phyloP scores from a whole-genome alignment of 23 tunicate genomes.

The Phallusia fumigata region DNA sequence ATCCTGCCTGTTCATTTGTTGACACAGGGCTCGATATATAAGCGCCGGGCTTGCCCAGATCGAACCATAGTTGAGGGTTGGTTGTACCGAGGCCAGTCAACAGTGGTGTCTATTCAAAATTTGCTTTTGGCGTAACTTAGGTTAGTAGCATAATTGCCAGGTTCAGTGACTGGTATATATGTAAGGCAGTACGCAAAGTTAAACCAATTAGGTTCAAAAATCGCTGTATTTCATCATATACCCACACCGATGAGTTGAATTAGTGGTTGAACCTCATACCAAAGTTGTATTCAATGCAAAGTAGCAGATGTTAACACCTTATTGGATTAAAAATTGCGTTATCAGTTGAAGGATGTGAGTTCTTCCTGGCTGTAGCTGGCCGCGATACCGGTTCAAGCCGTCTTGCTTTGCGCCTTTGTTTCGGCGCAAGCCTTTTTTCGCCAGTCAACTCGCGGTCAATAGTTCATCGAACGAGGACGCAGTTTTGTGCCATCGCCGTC shows the following conservation, averaged over 20 bases:
- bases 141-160: not conserved
- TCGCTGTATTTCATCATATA: not conserved
- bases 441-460: constrained; percentile 28
- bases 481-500: not conserved
- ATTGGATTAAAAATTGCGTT: not conserved
- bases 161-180: not conserved
- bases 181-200: not conserved
- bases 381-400: constrained; percentile 19
- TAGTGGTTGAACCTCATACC: not conserved
- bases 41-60: not conserved
- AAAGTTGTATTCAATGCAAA: not conserved
- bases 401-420: constrained; percentile 6
- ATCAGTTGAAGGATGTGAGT: not conserved
- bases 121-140: no score
- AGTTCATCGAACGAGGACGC: constrained; percentile 39
- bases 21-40: not conserved
- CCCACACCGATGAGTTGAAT: no score
- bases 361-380: not conserved
- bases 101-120: not conserved
- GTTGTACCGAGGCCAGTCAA: not conserved
- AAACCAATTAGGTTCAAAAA: not conserved
- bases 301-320: constrained; percentile 7
- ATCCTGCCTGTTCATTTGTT: not conserved
- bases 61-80: not conserved
- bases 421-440: constrained; percentile 13